A percentile compares a stretch with the other conserved stretches of the same genome.
Evolutionary conservation across 2,797 vertebrate species (phyloP).

Genomic region (Silurus lanzhouensis): DNA sequence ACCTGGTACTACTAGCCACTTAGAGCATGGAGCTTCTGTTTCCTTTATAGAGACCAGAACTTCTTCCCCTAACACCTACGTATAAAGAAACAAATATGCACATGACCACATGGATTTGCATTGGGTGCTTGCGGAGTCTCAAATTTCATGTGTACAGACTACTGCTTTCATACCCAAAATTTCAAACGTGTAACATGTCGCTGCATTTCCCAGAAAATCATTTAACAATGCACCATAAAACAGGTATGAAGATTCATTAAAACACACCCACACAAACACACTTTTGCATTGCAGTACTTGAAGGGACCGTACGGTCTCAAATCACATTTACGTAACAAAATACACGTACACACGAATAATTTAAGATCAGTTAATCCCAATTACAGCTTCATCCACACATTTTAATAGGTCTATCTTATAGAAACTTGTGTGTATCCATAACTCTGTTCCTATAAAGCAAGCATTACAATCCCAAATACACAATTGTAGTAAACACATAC

Average conservation of each 20-base stretch:
- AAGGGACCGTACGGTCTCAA: neutral
- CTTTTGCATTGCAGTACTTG: neutral
- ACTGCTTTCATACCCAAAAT: neutral
- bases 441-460: neutral
- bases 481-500: neutral
- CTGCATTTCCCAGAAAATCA: neutral
- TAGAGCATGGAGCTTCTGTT: neutral
- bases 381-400: neutral
- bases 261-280: neutral
- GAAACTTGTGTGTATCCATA: neutral
- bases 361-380: neutral
- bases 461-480: neutral
- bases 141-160: neutral
- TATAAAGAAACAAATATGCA: neutral
- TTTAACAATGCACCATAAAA: neutral
- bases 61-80: neutral
- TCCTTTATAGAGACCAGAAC: neutral
- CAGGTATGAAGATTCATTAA: neutral
- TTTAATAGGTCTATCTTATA: neutral
- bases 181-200: neutral
- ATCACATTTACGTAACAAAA: neutral
- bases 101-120: neutral
- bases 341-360: neutral
- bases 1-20: neutral
- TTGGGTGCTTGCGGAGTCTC: neutral